A percentile compares a stretch with the other conserved stretches of the same genome.
Evolutionary conservation across 2,113 vertebrate species (phyloP).

Genomic region (Tragelaphus buxtoni): DNA sequence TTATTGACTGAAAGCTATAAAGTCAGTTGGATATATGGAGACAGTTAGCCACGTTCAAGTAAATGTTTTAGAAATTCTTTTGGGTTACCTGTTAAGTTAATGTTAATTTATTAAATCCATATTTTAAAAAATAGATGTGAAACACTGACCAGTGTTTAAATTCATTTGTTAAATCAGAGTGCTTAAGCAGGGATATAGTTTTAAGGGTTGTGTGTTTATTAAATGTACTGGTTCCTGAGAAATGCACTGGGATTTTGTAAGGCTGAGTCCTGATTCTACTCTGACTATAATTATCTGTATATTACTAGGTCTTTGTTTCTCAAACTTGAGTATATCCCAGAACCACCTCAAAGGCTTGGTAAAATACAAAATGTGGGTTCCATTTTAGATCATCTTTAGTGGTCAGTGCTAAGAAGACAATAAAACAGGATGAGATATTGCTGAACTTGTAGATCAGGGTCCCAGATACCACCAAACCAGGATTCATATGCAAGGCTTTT

Average conservation of each 20-base stretch:
- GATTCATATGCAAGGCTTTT: background rate
- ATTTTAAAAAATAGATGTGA: background rate
- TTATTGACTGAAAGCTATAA: constrained; percentile 48
- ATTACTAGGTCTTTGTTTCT: background rate
- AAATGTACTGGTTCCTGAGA: background rate
- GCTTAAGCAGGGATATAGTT: background rate
- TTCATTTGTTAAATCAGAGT: background rate
- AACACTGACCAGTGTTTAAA: background rate
- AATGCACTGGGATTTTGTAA: background rate
- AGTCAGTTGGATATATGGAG: constrained; percentile 21
- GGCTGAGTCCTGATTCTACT: background rate
- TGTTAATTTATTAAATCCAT: background rate
- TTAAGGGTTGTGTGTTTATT: background rate
- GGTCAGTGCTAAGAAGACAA: background rate
- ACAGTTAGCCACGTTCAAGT: background rate
- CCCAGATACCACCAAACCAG: background rate
- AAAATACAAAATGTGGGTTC: background rate
- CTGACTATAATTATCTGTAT: background rate
- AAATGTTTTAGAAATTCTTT: constrained; percentile 4
- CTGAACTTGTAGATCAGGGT: background rate
- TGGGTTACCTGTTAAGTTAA: background rate
- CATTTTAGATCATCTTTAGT: background rate
- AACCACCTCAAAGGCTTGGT: background rate
- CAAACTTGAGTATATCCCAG: background rate
- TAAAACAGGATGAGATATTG: background rate